phyloP scores from a whole-genome alignment of 2,888 invertebrate species.

The Masnerella sp. region DNA sequence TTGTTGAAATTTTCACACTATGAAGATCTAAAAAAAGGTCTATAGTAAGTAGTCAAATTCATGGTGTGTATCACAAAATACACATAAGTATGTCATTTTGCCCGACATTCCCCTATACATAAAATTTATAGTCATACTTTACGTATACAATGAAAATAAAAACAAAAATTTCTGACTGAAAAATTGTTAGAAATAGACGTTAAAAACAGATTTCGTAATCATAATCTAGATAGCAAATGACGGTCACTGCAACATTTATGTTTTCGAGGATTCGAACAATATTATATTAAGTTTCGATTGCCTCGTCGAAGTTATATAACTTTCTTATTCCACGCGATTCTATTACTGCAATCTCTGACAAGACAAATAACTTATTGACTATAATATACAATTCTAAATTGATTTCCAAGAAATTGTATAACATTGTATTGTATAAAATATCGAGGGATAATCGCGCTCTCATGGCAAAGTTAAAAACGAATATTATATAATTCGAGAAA shows the following conservation, averaged over 20 bases:
- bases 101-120: not conserved
- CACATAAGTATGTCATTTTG: no score
- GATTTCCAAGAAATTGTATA: slow-evolving; percentile 16
- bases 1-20: no score
- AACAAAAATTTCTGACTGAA: no score
- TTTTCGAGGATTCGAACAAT: not conserved
- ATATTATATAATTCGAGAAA: no score
- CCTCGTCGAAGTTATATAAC: slow-evolving; percentile 7
- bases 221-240: no score
- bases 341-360: slow-evolving; percentile 2
- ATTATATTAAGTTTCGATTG: slow-evolving; percentile 13
- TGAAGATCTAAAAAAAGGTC: no score
- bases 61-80: no score
- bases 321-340: slow-evolving; percentile 10
- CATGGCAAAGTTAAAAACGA: no score
- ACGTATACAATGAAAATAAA: no score
- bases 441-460: not conserved
- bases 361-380: slow-evolving; percentile 15
- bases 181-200: no score
- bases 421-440: slow-evolving; percentile 12
- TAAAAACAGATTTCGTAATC: no score
- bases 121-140: not conserved
- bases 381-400: not conserved
- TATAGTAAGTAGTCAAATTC: no score
- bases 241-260: not conserved